phyloP scores from a whole-genome alignment of 2,888 invertebrate species.

The Drosophila suboccidentalis region DNA sequence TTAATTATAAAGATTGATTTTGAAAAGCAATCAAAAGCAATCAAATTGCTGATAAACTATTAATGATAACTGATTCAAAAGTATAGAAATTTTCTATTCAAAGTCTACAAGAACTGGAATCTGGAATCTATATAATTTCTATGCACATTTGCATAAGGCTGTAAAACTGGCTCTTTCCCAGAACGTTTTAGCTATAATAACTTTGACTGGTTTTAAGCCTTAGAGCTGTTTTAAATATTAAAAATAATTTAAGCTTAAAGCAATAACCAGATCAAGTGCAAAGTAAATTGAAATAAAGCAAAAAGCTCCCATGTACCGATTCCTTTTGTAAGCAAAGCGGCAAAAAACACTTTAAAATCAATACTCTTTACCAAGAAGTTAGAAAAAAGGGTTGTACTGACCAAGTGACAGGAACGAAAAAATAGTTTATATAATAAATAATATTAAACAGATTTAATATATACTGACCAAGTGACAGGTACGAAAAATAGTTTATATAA shows the following conservation, averaged over 20 bases:
- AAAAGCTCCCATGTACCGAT: conserved; percentile 49
- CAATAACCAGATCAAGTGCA: background rate
- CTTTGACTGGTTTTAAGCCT: background rate
- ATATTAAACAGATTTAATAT: no score
- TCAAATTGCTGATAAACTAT: background rate
- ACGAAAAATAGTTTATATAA: no score
- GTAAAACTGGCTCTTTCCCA: background rate
- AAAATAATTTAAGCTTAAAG: conserved; percentile 38
- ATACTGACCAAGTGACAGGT: background rate
- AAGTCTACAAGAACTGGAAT: background rate
- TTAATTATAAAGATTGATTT: background rate
- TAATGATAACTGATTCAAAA: background rate
- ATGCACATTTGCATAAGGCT: background rate
- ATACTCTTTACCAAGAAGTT: conserved; percentile 12
- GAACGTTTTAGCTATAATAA: no score
- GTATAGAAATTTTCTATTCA: background rate
- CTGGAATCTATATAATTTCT: background rate
- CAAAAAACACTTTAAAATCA: conserved; percentile 18
- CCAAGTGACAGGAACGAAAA: background rate
- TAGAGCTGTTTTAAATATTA: conserved; percentile 22
- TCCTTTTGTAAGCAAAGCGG: conserved; percentile 47
- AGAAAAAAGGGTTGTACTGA: background rate
- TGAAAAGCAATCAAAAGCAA: background rate
- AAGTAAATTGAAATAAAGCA: background rate
- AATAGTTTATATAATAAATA: background rate